Percentiles rank a stretch among this genome's conserved stretches.
phyloP scores from a whole-genome alignment of 2,888 invertebrate species.

The Scaptomyza tumidula region DNA sequence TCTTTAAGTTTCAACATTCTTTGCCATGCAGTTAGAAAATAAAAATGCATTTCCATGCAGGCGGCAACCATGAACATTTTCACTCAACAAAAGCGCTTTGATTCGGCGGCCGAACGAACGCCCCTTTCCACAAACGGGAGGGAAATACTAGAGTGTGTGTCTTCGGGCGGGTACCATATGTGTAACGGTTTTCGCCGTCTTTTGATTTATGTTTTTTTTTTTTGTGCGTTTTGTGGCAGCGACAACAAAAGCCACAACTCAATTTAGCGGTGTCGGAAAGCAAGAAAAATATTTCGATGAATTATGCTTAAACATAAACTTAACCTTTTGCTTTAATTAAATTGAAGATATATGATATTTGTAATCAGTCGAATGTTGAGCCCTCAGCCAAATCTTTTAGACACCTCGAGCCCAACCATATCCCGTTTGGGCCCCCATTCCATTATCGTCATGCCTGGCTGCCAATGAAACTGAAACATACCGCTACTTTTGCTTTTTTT shows the following conservation, averaged over 20 bases:
- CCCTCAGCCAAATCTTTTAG: constrained; percentile 1
- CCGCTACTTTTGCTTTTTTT: constrained; percentile 76
- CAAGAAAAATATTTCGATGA: constrained; percentile 23
- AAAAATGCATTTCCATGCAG: constrained; percentile 64
- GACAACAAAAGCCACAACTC: constrained; percentile 41
- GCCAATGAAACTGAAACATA: constrained; percentile 70
- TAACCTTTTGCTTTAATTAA: constrained; percentile 40
- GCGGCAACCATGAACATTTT: constrained; percentile 49
- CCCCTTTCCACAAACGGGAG: not conserved
- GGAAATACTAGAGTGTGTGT: constrained; percentile 1
- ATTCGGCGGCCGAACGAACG: constrained; percentile 37
- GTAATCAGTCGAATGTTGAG: constrained; percentile 4
- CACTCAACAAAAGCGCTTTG: constrained; percentile 63
- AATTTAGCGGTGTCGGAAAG: constrained; percentile 38
- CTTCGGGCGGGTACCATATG: constrained; percentile 19
- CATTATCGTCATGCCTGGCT: constrained; percentile 49
- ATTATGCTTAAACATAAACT: not conserved
- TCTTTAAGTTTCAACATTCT: constrained; percentile 16
- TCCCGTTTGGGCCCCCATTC: constrained; percentile 4
- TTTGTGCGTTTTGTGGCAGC: constrained; percentile 25
- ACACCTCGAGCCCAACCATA: constrained; percentile 12
- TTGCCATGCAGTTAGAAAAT: constrained; percentile 32
- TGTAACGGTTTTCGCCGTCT: constrained; percentile 38
- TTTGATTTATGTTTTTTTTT: constrained; percentile 43
- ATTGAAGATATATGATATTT: constrained; percentile 35